Percentiles rank a stretch among this genome's conserved stretches.
These are phyloP conservation scores for Sclerurus mexicanus DNA, from an alignment of 2,113 vertebrate genomes.

Conservation along the genomic window DNA sequence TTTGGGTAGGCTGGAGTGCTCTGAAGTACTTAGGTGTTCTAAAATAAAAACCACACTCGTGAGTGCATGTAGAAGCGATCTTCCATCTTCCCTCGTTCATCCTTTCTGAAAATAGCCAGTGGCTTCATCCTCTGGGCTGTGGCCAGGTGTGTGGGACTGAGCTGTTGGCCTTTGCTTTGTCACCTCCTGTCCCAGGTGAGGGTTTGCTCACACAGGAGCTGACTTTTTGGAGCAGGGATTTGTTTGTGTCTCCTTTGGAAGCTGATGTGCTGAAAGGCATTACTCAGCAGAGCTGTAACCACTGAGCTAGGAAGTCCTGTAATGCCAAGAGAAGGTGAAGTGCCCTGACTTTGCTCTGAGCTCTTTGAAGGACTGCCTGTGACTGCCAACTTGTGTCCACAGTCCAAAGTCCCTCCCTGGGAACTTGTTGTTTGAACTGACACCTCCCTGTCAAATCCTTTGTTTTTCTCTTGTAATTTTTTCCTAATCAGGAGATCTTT, in stretches of 20 bases:
- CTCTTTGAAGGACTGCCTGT: background rate
- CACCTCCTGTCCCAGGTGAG: background rate
- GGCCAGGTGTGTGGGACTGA: background rate
- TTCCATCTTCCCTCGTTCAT: background rate
- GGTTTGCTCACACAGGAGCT: background rate
- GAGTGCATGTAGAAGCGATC: fast-evolving
- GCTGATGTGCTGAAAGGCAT: background rate
- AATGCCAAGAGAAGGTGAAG: background rate
- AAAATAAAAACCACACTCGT: fast-evolving
- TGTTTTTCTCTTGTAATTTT: background rate
- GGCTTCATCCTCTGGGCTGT: background rate
- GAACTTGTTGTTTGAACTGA: fast-evolving
- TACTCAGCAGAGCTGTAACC: conserved; percentile 17
- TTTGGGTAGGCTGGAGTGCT: background rate
- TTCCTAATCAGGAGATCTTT: background rate
- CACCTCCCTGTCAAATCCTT: background rate
- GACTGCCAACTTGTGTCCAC: background rate
- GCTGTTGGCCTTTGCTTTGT: background rate
- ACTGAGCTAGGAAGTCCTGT: background rate
- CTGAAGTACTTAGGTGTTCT: background rate
- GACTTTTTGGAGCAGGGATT: background rate
- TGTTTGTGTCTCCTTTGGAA: background rate
- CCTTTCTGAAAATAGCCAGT: background rate
- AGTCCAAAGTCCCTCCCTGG: background rate
- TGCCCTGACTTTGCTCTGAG: background rate